A percentile compares a stretch with the other conserved stretches of the same genome.
Evolutionary conservation across 2,113 vertebrate species (phyloP).

Genomic region (Grallaria varia): DNA sequence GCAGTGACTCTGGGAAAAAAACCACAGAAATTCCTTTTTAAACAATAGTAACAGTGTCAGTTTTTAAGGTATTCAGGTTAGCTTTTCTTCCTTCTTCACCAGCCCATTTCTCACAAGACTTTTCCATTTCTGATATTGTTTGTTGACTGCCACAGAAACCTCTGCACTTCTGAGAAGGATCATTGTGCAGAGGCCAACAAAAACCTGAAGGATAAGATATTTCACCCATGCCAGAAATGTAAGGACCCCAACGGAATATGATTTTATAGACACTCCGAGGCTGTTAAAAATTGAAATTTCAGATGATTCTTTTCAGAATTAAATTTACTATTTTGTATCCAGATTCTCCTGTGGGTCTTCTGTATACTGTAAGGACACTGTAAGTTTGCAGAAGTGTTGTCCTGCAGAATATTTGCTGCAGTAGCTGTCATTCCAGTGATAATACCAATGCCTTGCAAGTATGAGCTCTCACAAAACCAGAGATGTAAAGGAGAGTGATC

Average conservation of each 20-base stretch:
- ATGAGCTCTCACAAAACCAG: not conserved
- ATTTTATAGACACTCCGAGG: not conserved
- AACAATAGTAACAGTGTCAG: too few species aligned
- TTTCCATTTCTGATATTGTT: too few species aligned
- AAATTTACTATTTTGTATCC: not conserved
- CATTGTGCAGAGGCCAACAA: not conserved
- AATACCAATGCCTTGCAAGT: not conserved
- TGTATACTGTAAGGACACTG: not conserved
- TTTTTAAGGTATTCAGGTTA: too few species aligned
- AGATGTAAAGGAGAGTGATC: not conserved
- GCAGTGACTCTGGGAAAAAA: too few species aligned
- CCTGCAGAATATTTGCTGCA: not conserved
- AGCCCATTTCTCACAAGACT: too few species aligned
- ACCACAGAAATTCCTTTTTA: too few species aligned
- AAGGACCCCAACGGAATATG: not conserved
- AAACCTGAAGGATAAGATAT: constrained; percentile 9
- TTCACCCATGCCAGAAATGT: not conserved
- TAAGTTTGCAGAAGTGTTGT: not conserved
- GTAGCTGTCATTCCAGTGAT: not conserved
- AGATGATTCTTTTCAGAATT: not conserved
- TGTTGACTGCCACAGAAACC: too few species aligned
- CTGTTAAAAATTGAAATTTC: not conserved
- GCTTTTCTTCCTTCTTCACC: too few species aligned
- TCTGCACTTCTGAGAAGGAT: constrained; percentile 9
- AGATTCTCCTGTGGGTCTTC: not conserved